These are phyloP conservation scores for Antigone vipio DNA, from an alignment of 2,113 vertebrate species.

Conservation along the genomic window DNA sequence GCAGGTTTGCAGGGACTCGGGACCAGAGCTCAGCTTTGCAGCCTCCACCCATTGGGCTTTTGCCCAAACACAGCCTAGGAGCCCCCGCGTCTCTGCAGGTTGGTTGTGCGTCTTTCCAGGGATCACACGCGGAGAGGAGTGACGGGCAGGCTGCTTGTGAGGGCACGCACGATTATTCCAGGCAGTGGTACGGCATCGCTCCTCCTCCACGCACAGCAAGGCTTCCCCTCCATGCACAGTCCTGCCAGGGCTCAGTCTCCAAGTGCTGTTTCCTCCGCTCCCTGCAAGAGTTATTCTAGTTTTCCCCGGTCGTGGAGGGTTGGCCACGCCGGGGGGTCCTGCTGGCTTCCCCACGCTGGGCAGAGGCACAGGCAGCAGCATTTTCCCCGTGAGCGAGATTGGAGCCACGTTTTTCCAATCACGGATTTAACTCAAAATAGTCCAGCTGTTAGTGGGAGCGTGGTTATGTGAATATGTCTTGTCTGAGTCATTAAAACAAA, in stretches of 20 bases:
- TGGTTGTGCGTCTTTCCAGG: neutral
- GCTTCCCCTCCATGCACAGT: neutral
- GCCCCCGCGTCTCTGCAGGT: neutral
- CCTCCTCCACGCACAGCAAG: neutral
- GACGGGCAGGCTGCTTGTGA: neutral
- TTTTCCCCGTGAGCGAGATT: rapidly evolving
- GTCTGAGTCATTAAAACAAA: neutral
- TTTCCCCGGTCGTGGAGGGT: neutral
- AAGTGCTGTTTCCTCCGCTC: neutral
- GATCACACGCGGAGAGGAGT: neutral
- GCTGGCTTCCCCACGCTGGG: neutral
- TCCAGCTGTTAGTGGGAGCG: neutral
- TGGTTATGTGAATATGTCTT: neutral
- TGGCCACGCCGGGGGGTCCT: neutral
- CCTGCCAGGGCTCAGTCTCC: neutral
- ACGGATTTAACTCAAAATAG: neutral
- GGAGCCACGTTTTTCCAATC: neutral
- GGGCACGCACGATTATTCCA: neutral
- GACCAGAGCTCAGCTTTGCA: neutral
- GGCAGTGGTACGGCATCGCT: neutral
- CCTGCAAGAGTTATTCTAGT: neutral
- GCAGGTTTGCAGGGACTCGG: neutral
- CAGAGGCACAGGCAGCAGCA: neutral
- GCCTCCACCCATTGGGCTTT: neutral
- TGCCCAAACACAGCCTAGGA: neutral